A percentile compares a stretch with the other conserved stretches of the same genome.
Evolutionary conservation across 2,113 vertebrate species (phyloP).

Genomic region (Grantiella picta): DNA sequence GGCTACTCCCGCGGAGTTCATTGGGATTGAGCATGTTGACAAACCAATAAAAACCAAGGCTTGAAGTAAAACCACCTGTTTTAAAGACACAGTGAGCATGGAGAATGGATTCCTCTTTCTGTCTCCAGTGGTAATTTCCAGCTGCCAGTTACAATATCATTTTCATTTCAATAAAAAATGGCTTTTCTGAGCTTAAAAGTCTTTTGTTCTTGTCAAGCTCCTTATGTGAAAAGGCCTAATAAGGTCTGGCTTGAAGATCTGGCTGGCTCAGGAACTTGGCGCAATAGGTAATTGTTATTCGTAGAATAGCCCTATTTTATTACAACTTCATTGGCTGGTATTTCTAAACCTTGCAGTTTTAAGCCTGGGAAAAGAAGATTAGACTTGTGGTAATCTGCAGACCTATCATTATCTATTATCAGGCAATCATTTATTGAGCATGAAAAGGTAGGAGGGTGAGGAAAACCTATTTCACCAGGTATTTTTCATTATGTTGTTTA

Average conservation of each 20-base stretch:
- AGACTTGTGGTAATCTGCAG: not conserved
- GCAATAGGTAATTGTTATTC: not conserved
- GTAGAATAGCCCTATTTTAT: not conserved
- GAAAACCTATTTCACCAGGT: not conserved
- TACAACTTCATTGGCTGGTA: not conserved
- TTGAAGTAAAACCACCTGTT: accelerated
- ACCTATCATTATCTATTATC: not conserved
- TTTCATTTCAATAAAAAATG: not conserved
- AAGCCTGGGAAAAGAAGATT: not conserved
- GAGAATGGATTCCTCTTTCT: not conserved
- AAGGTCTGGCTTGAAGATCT: not conserved
- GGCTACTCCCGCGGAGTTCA: accelerated
- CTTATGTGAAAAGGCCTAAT: not conserved
- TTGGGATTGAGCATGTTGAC: not conserved
- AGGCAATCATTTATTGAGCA: not conserved
- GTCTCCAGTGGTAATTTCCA: not conserved
- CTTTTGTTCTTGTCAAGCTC: not conserved
- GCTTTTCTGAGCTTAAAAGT: not conserved
- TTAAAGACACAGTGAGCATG: not conserved
- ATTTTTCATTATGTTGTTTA: not conserved
- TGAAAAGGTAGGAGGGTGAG: not conserved
- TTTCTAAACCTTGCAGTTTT: not conserved
- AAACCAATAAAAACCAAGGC: not conserved
- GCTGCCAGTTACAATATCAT: not conserved
- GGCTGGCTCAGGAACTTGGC: not conserved